Percentiles rank a stretch among this genome's conserved stretches.
These are phyloP conservation scores for Cinclus mexicanus DNA, from an alignment of 2,113 vertebrate genomes.

Conservation along the genomic window DNA sequence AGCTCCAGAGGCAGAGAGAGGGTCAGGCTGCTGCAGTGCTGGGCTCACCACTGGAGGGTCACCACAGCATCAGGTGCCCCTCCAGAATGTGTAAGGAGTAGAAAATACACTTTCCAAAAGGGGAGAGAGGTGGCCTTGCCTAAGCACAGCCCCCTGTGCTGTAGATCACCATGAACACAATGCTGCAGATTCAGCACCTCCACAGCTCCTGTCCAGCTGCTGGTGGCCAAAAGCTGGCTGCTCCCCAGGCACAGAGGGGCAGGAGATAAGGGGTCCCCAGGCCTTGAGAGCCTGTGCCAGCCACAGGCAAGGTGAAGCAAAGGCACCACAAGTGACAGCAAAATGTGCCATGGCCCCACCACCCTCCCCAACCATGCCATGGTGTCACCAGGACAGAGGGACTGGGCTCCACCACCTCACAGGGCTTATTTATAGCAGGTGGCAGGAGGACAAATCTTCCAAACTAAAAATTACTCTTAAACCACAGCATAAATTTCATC, in stretches of 20 bases:
- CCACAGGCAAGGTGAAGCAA: not conserved
- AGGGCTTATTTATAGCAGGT: not conserved
- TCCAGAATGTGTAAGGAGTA: rapidly evolving
- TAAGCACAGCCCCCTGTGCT: not conserved
- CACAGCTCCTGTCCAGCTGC: rapidly evolving
- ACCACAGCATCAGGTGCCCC: rapidly evolving
- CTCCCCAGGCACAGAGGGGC: not conserved
- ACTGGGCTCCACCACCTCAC: rapidly evolving
- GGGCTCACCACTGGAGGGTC: not conserved
- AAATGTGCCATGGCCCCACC: not conserved
- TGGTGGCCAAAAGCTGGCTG: rapidly evolving
- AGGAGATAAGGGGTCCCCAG: rapidly evolving
- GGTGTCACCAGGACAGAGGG: not conserved
- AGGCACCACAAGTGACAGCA: not conserved
- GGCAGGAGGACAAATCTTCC: slow-evolving; percentile 38
- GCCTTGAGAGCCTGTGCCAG: not conserved
- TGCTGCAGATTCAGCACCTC: not conserved
- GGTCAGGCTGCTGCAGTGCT: not conserved
- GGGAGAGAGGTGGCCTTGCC: not conserved
- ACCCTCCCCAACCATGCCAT: rapidly evolving
- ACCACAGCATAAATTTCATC: slow-evolving; percentile 57
- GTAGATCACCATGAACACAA: not conserved
- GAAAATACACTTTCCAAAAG: not conserved
- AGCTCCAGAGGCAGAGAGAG: not conserved
- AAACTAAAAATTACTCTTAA: slow-evolving; percentile 57